Percentiles rank a stretch among this genome's conserved stretches.
phyloP scores from a whole-genome alignment of 1,140 invertebrate genomes.

The Euborellia annulipes region DNA sequence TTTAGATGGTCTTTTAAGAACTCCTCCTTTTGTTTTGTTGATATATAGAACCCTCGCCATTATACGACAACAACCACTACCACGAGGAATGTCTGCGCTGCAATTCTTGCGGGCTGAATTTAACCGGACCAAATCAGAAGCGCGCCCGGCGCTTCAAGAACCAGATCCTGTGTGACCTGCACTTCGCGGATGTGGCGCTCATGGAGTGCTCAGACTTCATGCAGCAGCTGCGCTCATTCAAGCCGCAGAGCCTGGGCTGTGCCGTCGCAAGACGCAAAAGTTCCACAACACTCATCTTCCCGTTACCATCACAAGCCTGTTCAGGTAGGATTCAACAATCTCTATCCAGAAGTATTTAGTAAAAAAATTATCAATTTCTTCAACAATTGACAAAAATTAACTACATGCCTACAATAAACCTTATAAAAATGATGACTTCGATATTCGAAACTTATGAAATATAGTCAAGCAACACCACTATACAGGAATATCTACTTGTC shows the following conservation, averaged over 20 bases:
- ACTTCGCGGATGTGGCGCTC: constrained; percentile 84
- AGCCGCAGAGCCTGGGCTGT: constrained; percentile 84
- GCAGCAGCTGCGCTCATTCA: constrained; percentile 88
- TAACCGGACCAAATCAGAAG: constrained; percentile 80
- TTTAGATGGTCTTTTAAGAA: too few relatives aligned
- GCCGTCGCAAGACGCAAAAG: constrained; percentile 81
- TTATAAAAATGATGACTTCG: too few relatives aligned
- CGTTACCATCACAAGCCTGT: constrained; percentile 81
- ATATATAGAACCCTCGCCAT: constrained; percentile 61
- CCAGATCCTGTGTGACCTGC: constrained; percentile 76
- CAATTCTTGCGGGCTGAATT: constrained; percentile 83
- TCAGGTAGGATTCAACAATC: constrained; percentile 42
- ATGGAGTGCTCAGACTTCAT: constrained; percentile 94
- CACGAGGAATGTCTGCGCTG: constrained; percentile 91
- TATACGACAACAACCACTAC: constrained; percentile 89
- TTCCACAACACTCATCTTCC: constrained; percentile 86
- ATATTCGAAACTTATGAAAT: too few relatives aligned
- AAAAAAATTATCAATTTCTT: too few relatives aligned
- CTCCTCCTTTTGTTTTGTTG: too few relatives aligned
- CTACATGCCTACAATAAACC: too few relatives aligned
- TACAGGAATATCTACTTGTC: too few relatives aligned
- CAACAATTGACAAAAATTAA: too few relatives aligned
- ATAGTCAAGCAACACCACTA: too few relatives aligned
- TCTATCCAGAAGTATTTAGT: too few relatives aligned
- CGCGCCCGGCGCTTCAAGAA: constrained; percentile 57